A percentile compares a stretch with the other conserved stretches of the same genome.
These are phyloP conservation scores for Apostichopus leukothele DNA, from an alignment of 53 echinoderm and acorn worm genomes.

Conservation along the genomic window DNA sequence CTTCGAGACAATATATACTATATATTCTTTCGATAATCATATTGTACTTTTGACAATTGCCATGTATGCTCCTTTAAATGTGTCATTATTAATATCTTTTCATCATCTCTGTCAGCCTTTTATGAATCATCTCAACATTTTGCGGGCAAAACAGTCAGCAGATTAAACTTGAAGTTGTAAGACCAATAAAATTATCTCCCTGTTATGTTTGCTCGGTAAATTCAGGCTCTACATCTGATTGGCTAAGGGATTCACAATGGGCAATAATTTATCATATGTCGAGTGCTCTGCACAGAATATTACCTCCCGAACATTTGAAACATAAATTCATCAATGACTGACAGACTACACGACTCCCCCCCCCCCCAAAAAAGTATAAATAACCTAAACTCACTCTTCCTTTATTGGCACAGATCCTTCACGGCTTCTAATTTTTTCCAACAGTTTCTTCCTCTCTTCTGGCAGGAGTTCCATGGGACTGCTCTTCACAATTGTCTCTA, in stretches of 20 bases:
- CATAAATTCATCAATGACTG: background rate
- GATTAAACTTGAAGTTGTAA: too few species aligned
- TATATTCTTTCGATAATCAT: too few species aligned
- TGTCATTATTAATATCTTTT: too few species aligned
- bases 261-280: background rate
- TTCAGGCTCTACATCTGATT: background rate
- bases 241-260: background rate
- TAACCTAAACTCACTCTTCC: slow-evolving; percentile 9
- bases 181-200: too few species aligned
- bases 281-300: background rate
- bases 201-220: background rate
- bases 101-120: too few species aligned
- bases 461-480: background rate
- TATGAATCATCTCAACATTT: too few species aligned
- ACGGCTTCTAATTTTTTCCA: slow-evolving; percentile 29
- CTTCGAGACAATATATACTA: too few species aligned
- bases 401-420: slow-evolving; percentile 22
- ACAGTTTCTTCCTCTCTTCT: background rate
- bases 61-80: too few species aligned
- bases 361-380: background rate
- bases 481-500: too few species aligned
- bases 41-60: too few species aligned
- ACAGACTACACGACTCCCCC: background rate
- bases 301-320: background rate
- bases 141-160: too few species aligned